Base-by-base conservation (phyloP, 2,888 invertebrate genomes). In the Agriotes lineatus region DNA sequence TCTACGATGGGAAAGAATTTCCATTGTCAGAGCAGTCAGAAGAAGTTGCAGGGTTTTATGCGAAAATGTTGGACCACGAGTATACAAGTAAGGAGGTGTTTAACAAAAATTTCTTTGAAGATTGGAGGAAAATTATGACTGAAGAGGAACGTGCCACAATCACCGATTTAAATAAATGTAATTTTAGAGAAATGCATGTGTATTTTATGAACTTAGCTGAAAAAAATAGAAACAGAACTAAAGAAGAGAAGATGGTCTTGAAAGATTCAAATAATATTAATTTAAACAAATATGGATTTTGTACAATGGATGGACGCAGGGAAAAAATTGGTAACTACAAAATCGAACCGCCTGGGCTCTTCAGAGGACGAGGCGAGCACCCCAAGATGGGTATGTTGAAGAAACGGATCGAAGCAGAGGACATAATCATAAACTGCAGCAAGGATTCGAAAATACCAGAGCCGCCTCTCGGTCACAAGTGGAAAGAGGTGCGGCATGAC, bases 1-100 rank as follows among this genome's bases (percentile, higher is more conserved):
- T 89, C 75, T 99, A 99, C 84, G 92, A 97, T 82, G 97, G 97
- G 74, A 93, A 94, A 84, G 90, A 90, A 71, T 87, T 98, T 87
- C 88, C 89, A 69, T 86, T 99, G 12, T 90, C 91, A 0, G 86
- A 90, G 79, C 90, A 90, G 50, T 88, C 97, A 0, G 99, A 99
- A 85, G 99, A 99, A 86, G 94, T 97, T 1, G 98, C 97, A 1
- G 94, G 96, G 10, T 99, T 99, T 82, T 99, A 99, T 85, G 96
- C 96, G 0, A 91, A 93, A 76, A 98, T 99, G 96, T 87, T 99
- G 76, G 98, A 98, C 77, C 99, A 99, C 81, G 99, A 10, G 2
- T n/a, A n/a, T 14, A 39, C 12, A 9, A 39, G 4, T 5, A n/a
- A 39, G 14, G 12, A 12, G 3, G 14, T 39, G 12, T 39, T 39